phyloP scores from a whole-genome alignment of 1,140 invertebrate species.

The Nylanderia fulva region DNA sequence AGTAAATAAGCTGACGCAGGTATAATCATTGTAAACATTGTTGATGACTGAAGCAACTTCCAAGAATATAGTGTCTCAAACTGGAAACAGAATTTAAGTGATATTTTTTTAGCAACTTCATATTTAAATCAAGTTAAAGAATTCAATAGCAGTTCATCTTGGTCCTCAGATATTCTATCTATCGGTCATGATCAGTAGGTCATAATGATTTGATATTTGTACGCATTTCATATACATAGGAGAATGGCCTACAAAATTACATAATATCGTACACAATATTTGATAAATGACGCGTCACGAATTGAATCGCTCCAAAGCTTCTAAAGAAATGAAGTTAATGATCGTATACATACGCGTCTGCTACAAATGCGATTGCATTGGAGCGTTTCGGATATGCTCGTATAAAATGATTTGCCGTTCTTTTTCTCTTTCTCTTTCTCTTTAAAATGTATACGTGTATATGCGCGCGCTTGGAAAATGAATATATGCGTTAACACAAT shows the following conservation, averaged over 20 bases:
- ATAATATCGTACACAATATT: conserved; percentile 65
- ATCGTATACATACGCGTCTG: conserved; percentile 20
- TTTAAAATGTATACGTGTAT: neutral
- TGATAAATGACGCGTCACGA: conserved; percentile 68
- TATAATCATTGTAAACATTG: conserved; percentile 32
- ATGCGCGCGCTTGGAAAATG: conserved; percentile 14
- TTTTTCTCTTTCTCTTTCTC: conserved; percentile 39
- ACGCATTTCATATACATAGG: neutral
- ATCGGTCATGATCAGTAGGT: neutral
- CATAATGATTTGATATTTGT: neutral
- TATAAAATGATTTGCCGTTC: conserved; percentile 9
- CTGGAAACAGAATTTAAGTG: neutral
- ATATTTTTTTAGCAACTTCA: neutral
- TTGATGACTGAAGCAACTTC: neutral
- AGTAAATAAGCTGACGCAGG: conserved; percentile 23
- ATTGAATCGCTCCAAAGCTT: conserved; percentile 47
- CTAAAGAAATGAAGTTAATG: conserved; percentile 45
- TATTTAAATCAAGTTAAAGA: neutral
- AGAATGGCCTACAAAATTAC: conserved; percentile 23
- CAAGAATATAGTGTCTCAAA: neutral
- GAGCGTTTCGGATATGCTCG: conserved; percentile 27
- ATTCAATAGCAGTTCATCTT: too few relatives aligned
- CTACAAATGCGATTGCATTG: neutral
- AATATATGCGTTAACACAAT: conserved; percentile 18
- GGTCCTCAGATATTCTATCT: neutral